Conservation (phyloP, 2,797 vertebrate species). For the Sylvilagus floridanus region DNA sequence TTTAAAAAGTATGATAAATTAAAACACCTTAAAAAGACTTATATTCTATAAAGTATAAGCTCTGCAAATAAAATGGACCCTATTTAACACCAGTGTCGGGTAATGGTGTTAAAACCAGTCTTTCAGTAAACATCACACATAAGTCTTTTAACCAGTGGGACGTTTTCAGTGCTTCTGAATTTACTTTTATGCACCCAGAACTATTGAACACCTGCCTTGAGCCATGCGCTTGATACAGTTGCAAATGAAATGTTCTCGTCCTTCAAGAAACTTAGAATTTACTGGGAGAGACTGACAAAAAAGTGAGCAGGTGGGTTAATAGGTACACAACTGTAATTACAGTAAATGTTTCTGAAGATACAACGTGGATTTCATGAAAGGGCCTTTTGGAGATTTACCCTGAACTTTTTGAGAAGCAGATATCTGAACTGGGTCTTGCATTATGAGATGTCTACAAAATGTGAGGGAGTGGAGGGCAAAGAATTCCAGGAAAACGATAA, state of each 20-base stretch:
- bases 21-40: not conserved
- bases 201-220: not conserved
- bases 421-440: not conserved
- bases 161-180: not conserved
- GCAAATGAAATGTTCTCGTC: not conserved
- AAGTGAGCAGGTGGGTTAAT: not conserved
- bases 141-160: not conserved
- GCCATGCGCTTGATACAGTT: not conserved
- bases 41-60: not conserved
- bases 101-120: not conserved
- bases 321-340: not conserved
- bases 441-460: not conserved
- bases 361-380: not conserved
- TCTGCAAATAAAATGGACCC: not conserved
- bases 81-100: not conserved
- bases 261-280: not conserved
- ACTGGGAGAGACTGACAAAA: not conserved
- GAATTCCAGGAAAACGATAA: conserved; percentile 4
- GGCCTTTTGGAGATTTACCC: not conserved
- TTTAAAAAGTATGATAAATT: not conserved
- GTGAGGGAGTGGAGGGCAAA: not conserved
- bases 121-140: not conserved
- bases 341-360: not conserved
- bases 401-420: not conserved
- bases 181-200: not conserved